Percentiles rank a stretch among this genome's conserved stretches.
phyloP scores from a whole-genome alignment of 2,797 vertebrate genomes.

The Diplodus puntazzo region DNA sequence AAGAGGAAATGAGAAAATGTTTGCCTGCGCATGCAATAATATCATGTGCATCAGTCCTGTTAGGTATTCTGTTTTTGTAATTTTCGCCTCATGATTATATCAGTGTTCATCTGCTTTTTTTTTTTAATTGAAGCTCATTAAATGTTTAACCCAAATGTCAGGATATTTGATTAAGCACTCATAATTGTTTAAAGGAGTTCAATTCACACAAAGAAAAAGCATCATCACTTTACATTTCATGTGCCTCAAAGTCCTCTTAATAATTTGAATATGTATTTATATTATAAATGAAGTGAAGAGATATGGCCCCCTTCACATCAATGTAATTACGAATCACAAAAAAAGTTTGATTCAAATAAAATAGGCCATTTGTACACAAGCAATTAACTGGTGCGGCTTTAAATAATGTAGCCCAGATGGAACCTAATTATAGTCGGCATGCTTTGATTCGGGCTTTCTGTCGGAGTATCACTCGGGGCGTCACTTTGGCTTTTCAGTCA shows the following conservation, averaged over 20 bases:
- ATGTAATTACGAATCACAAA: constrained; percentile 84
- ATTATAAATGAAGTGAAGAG: constrained; percentile 75
- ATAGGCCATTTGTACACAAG: constrained; percentile 88
- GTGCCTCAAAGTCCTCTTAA: constrained; percentile 66
- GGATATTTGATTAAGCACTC: constrained; percentile 64
- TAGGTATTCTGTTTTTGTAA: constrained; percentile 57
- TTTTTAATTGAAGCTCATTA: constrained; percentile 75
- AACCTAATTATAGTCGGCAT: constrained; percentile 88
- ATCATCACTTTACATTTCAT: constrained; percentile 67
- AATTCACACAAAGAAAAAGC: constrained; percentile 58
- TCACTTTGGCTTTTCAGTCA: constrained; percentile 86
- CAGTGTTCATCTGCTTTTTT: constrained; percentile 62
- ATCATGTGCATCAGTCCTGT: constrained; percentile 49
- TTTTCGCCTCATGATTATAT: constrained; percentile 64
- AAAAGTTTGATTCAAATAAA: constrained; percentile 87
- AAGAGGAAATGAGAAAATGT: constrained; percentile 80
- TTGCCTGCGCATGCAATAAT: constrained; percentile 61
- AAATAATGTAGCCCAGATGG: constrained; percentile 88
- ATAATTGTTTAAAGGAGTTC: constrained; percentile 73
- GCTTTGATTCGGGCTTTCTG: constrained; percentile 85
- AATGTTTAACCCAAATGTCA: constrained; percentile 78
- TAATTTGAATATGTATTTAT: constrained; percentile 79
- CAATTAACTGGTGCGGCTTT: constrained; percentile 86
- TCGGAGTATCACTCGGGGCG: constrained; percentile 82
- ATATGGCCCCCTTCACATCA: constrained; percentile 78